These are phyloP conservation scores for Mormyrus hasselquistii DNA, from an alignment of 2,797 vertebrate genomes.

Conservation along the genomic window DNA sequence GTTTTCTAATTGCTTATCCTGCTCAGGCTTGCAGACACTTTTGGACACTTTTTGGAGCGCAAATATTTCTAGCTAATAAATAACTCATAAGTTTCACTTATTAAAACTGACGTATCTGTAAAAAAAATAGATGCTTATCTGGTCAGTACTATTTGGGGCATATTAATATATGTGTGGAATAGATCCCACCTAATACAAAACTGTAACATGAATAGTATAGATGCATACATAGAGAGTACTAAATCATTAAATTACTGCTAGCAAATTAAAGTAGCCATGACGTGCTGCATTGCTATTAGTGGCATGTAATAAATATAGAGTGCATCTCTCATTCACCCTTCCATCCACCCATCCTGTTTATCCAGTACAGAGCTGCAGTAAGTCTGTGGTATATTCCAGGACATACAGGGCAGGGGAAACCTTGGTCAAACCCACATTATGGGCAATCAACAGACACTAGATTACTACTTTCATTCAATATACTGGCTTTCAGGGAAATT, in stretches of 20 bases:
- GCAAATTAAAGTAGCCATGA: not conserved
- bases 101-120: not conserved
- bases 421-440: not conserved
- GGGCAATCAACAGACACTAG: not conserved
- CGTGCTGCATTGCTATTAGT: not conserved
- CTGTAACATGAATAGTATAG: not conserved
- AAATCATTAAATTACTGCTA: not conserved
- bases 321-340: not conserved
- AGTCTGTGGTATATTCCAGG: not conserved
- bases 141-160: not conserved
- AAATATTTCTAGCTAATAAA: not conserved
- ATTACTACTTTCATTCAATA: not conserved
- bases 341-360: not conserved
- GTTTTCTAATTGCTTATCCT: not conserved
- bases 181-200: not conserved
- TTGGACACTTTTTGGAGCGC: not conserved
- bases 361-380: not conserved
- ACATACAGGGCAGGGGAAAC: not conserved
- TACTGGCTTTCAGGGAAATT: not conserved
- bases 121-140: not conserved
- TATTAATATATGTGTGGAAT: not conserved
- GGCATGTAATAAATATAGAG: not conserved
- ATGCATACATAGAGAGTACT: not conserved
- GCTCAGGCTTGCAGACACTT: not conserved
- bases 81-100: not conserved